Base-by-base conservation (phyloP, 2,113 vertebrate genomes). In the Toxostoma redivivum region DNA sequence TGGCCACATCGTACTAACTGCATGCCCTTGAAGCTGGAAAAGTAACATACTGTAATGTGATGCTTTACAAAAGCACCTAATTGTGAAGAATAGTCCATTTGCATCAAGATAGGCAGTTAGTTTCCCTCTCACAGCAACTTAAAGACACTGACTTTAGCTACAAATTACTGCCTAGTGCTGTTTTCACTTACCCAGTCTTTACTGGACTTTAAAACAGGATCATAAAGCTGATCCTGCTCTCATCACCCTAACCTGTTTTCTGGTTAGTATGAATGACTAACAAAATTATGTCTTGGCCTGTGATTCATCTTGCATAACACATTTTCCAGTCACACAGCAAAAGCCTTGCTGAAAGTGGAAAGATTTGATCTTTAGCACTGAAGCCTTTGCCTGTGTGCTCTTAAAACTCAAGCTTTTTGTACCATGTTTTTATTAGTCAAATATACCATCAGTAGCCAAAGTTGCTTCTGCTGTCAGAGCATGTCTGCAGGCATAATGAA, bases 231-330 rank as follows among this genome's bases (percentile, higher is more conserved):
- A 15, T 76, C 11, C 69, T 86, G 80, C 76, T 85, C 76, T 96
- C 93, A 51, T 88, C 61, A 94, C 72, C 70, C 77, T 91, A 71
- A 90, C 92, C 83, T 95, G 89, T 79, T 95, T 96, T 95, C 94
- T 97, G 89, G 88, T 95, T 94, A 95, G 50, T 87, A 67, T 71
- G 84, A 97, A 79, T 94, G 97, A 97, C 92, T 95, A 96, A 96
- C 81, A 94, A 92, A 95, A 91, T 92, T 83, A 91, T 81, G 77
- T 88, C 93, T 96, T 92, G 53, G 57, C 53, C 53, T 81, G 83
- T 98, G 98, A 98, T 97, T 98, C 97, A 98, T 97, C 94, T 96
- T 95, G 80, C 89, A 87, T 86, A 93, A 96, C 30, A 4, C 88
- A 74, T 98, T 98, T 98, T 98, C 97, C 97, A 95, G 92, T 95